phyloP scores from a whole-genome alignment of 2,797 vertebrate species.

The Mallotus villosus region DNA sequence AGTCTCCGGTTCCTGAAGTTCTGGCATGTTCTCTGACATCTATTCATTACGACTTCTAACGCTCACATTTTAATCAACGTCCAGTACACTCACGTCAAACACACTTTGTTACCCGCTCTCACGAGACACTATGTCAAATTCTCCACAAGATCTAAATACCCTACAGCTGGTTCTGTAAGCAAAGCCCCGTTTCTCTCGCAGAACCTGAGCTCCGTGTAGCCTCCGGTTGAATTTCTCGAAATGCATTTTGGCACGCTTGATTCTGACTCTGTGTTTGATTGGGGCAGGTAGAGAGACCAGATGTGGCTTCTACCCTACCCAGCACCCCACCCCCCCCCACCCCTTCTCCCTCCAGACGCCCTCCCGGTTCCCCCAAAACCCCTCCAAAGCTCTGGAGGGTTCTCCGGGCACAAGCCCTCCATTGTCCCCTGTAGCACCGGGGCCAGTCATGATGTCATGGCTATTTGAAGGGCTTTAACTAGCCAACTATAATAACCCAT shows the following conservation, averaged over 20 bases:
- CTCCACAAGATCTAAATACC: not conserved
- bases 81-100: not conserved
- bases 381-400: slow-evolving; percentile 64
- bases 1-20: not conserved
- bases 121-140: not conserved
- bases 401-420: slow-evolving; percentile 73
- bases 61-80: not conserved
- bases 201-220: slow-evolving; percentile 31
- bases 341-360: slow-evolving; percentile 26
- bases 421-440: slow-evolving; percentile 73
- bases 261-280: slow-evolving; percentile 58
- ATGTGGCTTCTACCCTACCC: slow-evolving; percentile 75
- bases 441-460: slow-evolving; percentile 78
- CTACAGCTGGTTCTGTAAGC: not conserved
- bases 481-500: slow-evolving; percentile 82
- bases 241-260: slow-evolving; percentile 55
- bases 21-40: not conserved
- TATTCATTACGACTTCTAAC: not conserved
- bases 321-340: slow-evolving; percentile 29
- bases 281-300: slow-evolving; percentile 73
- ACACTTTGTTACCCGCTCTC: not conserved
- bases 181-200: slow-evolving; percentile 19
- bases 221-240: slow-evolving; percentile 37
- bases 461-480: slow-evolving; percentile 77
- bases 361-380: slow-evolving; percentile 57